phyloP scores from a whole-genome alignment of 2,888 invertebrate species.

The Sinhomidia bicolor region DNA sequence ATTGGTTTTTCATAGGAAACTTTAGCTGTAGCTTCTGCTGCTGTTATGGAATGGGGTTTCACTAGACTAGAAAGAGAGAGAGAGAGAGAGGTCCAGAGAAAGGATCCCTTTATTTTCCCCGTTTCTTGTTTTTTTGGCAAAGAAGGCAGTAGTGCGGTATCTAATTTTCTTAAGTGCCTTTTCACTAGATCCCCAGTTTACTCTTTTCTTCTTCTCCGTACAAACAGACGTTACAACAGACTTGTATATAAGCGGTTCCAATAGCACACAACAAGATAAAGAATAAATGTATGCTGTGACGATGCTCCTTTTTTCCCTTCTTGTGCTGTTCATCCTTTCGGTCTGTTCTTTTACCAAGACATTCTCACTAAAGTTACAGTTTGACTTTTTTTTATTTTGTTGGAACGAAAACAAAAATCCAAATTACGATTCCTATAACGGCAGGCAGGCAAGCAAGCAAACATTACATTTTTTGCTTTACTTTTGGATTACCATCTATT shows the following conservation, averaged over 20 bases:
- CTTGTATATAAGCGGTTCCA: background rate
- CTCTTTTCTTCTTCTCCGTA: constrained; percentile 40
- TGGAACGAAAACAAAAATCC: constrained; percentile 56
- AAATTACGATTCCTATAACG: constrained; percentile 18
- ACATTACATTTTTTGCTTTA: constrained; percentile 43
- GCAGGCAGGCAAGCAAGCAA: constrained; percentile 1
- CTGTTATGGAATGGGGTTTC: constrained; percentile 30
- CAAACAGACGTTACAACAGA: background rate
- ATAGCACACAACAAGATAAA: background rate
- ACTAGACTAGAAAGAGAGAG: background rate
- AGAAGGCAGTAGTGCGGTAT: constrained; percentile 76
- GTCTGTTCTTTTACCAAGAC: constrained; percentile 28
- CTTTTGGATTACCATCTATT: constrained; percentile 42
- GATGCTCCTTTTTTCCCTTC: background rate
- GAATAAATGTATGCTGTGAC: no score
- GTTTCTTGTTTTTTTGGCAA: constrained; percentile 56
- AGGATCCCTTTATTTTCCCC: constrained; percentile 59
- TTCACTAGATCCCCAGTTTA: constrained; percentile 78
- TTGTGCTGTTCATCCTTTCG: background rate
- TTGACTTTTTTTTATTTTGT: constrained; percentile 47
- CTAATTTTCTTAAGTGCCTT: constrained; percentile 81
- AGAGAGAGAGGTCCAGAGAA: constrained; percentile 50
- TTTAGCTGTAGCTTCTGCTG: no score
- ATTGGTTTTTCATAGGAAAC: constrained; percentile 10
- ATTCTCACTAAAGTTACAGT: constrained; percentile 20